Percentiles rank a stretch among this genome's conserved stretches.
phyloP scores from a whole-genome alignment of 2,113 vertebrate species.

The Tretioscincus oriximinensis region DNA sequence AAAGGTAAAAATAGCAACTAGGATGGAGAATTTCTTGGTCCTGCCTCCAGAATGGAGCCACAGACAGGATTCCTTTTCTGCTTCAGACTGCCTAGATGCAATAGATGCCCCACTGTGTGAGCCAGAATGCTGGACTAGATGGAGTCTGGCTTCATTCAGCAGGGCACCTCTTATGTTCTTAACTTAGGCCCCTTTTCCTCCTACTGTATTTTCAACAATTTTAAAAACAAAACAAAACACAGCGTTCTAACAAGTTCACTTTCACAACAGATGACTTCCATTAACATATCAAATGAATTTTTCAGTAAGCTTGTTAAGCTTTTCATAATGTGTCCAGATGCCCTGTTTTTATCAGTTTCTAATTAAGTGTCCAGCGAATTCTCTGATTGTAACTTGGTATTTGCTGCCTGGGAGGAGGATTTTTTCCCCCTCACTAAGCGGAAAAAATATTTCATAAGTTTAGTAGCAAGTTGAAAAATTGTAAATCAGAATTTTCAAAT shows the following conservation, averaged over 20 bases:
- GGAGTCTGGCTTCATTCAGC: too few relatives aligned
- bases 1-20: too few relatives aligned
- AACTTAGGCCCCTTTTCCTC: too few relatives aligned
- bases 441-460: constrained; percentile 49
- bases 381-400: constrained; percentile 68
- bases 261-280: constrained; percentile 68
- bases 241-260: constrained; percentile 59
- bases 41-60: too few relatives aligned
- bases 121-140: too few relatives aligned
- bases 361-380: constrained; percentile 66
- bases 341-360: constrained; percentile 66
- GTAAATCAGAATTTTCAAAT: constrained; percentile 48
- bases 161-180: too few relatives aligned
- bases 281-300: constrained; percentile 72
- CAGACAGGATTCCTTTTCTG: too few relatives aligned
- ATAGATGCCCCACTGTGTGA: too few relatives aligned
- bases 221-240: constrained; percentile 24
- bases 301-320: constrained; percentile 71
- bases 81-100: too few relatives aligned
- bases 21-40: too few relatives aligned
- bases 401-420: constrained; percentile 65
- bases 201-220: too few relatives aligned
- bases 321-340: constrained; percentile 78
- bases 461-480: constrained; percentile 59
- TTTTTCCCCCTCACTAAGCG: constrained; percentile 41